These are phyloP conservation scores for Aleiodes leptofemur DNA, from an alignment of 2,888 invertebrate genomes.

Conservation along the genomic window DNA sequence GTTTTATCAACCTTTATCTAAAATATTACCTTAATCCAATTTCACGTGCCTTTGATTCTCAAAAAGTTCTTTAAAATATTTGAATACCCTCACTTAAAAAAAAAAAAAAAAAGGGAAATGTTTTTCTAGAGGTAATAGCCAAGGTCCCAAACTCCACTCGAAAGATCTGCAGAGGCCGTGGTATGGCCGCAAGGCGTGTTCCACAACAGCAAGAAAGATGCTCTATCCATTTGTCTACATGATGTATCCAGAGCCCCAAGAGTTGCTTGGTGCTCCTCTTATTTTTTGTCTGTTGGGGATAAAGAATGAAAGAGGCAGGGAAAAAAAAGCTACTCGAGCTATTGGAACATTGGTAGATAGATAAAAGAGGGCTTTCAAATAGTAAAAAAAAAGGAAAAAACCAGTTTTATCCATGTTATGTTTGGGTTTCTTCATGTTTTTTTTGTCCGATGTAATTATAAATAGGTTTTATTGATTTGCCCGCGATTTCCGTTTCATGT, in stretches of 20 bases:
- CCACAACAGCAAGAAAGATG: constrained; percentile 58
- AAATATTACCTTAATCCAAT: too few relatives aligned
- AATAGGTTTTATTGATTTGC: too few relatives aligned
- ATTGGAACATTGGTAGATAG: too few relatives aligned
- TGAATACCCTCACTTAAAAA: background rate
- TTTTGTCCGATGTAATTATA: too few relatives aligned
- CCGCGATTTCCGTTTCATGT: too few relatives aligned
- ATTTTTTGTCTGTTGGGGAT: constrained; percentile 21
- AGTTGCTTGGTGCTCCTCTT: constrained; percentile 22
- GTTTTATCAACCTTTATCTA: too few relatives aligned
- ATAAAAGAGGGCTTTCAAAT: too few relatives aligned
- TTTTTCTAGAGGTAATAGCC: constrained; percentile 53
- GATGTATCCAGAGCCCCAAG: constrained; percentile 57
- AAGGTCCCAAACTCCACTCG: constrained; percentile 52
- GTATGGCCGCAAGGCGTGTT: constrained; percentile 48
- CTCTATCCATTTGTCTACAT: constrained; percentile 62
- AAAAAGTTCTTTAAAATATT: constrained; percentile 27
- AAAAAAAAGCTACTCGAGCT: too few relatives aligned
- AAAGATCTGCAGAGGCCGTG: constrained; percentile 27
- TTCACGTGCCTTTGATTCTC: too few relatives aligned
- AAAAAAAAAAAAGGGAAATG: constrained; percentile 7
- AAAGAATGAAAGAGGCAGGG: background rate
- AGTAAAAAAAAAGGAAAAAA: too few relatives aligned
- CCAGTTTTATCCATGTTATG: too few relatives aligned
- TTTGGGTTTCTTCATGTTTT: too few relatives aligned